Conservation (phyloP, 2,888 invertebrate species). For the Sabellastarte sp. region DNA sequence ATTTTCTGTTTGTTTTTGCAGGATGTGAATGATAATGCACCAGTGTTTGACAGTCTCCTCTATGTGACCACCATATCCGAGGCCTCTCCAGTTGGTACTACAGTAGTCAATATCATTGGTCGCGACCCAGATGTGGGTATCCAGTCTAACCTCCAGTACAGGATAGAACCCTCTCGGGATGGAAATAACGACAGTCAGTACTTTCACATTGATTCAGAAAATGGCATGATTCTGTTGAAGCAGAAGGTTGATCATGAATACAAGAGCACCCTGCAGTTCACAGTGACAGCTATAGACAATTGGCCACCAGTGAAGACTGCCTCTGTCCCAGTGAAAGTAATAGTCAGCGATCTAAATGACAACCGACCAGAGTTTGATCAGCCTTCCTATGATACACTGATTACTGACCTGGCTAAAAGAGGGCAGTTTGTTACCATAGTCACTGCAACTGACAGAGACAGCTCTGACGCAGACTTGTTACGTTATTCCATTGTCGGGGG, state of each 20-base stretch:
- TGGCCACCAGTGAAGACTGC: conserved; percentile 80
- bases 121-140: conserved; percentile 49
- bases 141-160: conserved; percentile 67
- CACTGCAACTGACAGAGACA: conserved; percentile 85
- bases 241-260: conserved; percentile 46
- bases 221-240: conserved; percentile 75
- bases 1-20: conserved; percentile 64
- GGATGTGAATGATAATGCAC: conserved; percentile 61
- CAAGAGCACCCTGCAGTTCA: conserved; percentile 71
- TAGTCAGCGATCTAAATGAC: conserved; percentile 86
- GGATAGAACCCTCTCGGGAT: conserved; percentile 62
- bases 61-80: conserved; percentile 55
- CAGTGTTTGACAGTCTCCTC: conserved; percentile 41
- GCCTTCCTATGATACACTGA: conserved; percentile 12
- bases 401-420: conserved; percentile 18
- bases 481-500: conserved; percentile 80
- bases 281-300: conserved; percentile 77
- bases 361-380: conserved; percentile 70
- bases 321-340: conserved; percentile 80
- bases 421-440: conserved; percentile 76
- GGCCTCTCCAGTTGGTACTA: conserved; percentile 49
- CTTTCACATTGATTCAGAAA: conserved; percentile 75
- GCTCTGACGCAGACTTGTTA: conserved; percentile 72
- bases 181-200: conserved; percentile 63
- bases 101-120: conserved; percentile 50